These are phyloP conservation scores for Pseudococcus jackbeardsleyi DNA, from an alignment of 2,888 invertebrate genomes.

Conservation along the genomic window DNA sequence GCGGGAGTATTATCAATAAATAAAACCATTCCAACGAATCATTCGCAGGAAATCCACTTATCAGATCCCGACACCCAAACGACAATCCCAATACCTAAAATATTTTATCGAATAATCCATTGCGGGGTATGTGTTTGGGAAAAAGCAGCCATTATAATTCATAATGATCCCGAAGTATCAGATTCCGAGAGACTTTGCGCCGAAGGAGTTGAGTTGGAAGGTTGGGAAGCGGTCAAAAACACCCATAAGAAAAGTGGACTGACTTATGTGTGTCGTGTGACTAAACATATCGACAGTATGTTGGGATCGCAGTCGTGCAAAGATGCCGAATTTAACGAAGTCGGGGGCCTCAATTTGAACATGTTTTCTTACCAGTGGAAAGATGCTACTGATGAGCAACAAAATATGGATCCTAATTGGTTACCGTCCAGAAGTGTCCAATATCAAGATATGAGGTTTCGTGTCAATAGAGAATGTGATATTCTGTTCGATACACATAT, in stretches of 20 bases:
- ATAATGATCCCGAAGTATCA: background rate
- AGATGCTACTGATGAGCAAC: background rate
- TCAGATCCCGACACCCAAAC: background rate
- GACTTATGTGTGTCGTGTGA: background rate
- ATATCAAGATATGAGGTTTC: background rate
- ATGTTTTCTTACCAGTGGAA: background rate
- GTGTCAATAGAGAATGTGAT: background rate
- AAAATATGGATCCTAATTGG: background rate
- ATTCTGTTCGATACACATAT: background rate
- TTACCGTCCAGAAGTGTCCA: background rate
- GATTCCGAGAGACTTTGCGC: background rate
- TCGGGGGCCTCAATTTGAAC: background rate
- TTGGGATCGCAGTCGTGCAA: background rate
- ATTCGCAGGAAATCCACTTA: background rate
- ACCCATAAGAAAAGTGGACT: background rate
- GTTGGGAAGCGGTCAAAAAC: background rate
- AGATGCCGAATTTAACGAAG: background rate
- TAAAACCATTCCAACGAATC: background rate
- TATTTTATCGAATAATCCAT: background rate
- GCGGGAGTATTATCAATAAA: background rate
- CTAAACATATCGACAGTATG: background rate
- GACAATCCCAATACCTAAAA: background rate
- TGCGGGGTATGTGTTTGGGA: background rate
- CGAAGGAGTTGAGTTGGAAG: background rate
- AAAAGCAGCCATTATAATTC: background rate